Evolutionary conservation across 2,113 vertebrate genomes (phyloP).

Genomic region (Theristicus caerulescens): DNA sequence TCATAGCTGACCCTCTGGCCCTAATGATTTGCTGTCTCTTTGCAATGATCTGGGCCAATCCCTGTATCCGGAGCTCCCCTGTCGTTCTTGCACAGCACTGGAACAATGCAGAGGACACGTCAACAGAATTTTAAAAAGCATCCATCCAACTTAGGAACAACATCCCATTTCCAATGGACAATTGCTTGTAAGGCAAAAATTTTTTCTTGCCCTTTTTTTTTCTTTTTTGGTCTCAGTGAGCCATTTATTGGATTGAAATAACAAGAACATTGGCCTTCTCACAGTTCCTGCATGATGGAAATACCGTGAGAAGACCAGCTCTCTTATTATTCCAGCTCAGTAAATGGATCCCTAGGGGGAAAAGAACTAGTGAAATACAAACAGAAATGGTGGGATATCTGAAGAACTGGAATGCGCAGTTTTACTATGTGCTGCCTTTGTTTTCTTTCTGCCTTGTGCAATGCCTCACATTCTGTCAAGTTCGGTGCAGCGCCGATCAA

Average conservation of each 20-base stretch:
- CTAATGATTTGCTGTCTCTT: not conserved
- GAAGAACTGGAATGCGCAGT: not conserved
- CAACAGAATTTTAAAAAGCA: not conserved
- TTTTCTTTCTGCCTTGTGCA: not conserved
- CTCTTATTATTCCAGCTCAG: not conserved
- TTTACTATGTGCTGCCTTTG: not conserved
- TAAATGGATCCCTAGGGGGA: not conserved
- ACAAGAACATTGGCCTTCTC: not conserved
- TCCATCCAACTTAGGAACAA: not conserved
- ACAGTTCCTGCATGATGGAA: not conserved
- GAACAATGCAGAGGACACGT: rapidly evolving
- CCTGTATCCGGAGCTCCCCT: not conserved
- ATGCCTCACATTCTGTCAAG: not conserved
- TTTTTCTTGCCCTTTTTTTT: not conserved
- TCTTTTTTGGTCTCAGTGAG: not conserved
- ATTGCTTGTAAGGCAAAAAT: not conserved
- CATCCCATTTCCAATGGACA: not conserved
- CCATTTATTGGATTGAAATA: not conserved
- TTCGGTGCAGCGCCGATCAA: not conserved
- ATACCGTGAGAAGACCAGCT: not conserved
- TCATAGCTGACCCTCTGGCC: not conserved
- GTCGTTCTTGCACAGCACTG: not conserved
- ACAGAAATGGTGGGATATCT: not conserved
- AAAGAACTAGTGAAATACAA: not conserved
- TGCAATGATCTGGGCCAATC: not conserved